Percentiles rank a stretch among this genome's conserved stretches.
Evolutionary conservation across 1,140 invertebrate genomes (phyloP).

Genomic region (Oreohelix idahoensis): DNA sequence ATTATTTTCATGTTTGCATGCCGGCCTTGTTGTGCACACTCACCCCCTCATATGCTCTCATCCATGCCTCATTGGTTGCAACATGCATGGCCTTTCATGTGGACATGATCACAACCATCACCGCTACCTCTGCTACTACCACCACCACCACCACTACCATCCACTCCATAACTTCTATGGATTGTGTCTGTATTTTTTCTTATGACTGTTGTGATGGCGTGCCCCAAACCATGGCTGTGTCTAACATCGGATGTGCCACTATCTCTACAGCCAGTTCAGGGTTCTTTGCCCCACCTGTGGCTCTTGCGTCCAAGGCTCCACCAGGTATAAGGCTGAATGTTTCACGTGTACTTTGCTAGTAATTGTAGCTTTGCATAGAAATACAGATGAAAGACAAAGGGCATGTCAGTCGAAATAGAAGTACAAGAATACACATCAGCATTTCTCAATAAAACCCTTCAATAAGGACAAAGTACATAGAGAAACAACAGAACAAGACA

Average conservation of each 20-base stretch:
- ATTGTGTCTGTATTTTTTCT: not conserved
- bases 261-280: not conserved
- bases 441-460: no score
- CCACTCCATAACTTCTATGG: not conserved
- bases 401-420: no score
- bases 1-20: slow-evolving; percentile 12
- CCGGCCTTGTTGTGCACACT: not conserved
- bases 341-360: no score
- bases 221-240: not conserved
- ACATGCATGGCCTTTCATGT: not conserved
- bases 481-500: no score
- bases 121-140: not conserved
- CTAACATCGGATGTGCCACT: not conserved
- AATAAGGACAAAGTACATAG: no score
- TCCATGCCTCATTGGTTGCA: not conserved
- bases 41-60: not conserved
- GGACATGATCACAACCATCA: not conserved
- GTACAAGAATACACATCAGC: no score
- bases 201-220: not conserved
- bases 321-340: not conserved
- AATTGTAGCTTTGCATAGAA: no score
- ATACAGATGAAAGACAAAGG: no score
- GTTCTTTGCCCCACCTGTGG: not conserved
- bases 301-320: not conserved
- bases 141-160: not conserved